Evolutionary conservation across 2,888 invertebrate species (phyloP).

Genomic region (Teleiodes luculella): DNA sequence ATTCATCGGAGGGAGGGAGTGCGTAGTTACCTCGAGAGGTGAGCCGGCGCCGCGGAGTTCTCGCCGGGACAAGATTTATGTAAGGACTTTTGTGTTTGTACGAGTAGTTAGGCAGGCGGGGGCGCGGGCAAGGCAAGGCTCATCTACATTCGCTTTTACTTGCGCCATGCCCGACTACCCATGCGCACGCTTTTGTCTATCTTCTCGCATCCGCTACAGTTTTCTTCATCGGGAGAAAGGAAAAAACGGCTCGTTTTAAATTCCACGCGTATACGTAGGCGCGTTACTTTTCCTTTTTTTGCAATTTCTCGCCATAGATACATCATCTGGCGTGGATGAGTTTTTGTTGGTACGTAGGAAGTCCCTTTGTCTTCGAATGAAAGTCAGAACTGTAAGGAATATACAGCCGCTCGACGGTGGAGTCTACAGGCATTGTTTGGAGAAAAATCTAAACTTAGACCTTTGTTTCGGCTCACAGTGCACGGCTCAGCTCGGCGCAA

Average conservation of each 20-base stretch:
- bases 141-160: slow-evolving; percentile 72
- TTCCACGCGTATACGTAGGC: slow-evolving; percentile 52
- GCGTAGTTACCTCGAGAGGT: slow-evolving; percentile 60
- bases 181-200: slow-evolving; percentile 69
- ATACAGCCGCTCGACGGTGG: slow-evolving; percentile 53
- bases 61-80: slow-evolving; percentile 74
- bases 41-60: slow-evolving; percentile 59
- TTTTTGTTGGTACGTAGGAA: slow-evolving; percentile 74
- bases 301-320: slow-evolving; percentile 76
- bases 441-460: slow-evolving; percentile 65
- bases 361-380: slow-evolving; percentile 72
- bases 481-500: slow-evolving; percentile 44
- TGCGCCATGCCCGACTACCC: slow-evolving; percentile 64
- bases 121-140: slow-evolving; percentile 48
- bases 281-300: slow-evolving; percentile 60
- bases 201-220: slow-evolving; percentile 64
- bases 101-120: slow-evolving; percentile 66
- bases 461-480: slow-evolving; percentile 43
- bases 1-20: slow-evolving; percentile 51
- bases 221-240: slow-evolving; percentile 58
- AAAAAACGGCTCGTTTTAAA: slow-evolving; percentile 68
- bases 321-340: slow-evolving; percentile 76
- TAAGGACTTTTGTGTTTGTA: slow-evolving; percentile 77
- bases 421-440: slow-evolving; percentile 64
- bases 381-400: slow-evolving; percentile 75